phyloP scores from a whole-genome alignment of 2,888 invertebrate species.

The Geophilus truncorum region DNA sequence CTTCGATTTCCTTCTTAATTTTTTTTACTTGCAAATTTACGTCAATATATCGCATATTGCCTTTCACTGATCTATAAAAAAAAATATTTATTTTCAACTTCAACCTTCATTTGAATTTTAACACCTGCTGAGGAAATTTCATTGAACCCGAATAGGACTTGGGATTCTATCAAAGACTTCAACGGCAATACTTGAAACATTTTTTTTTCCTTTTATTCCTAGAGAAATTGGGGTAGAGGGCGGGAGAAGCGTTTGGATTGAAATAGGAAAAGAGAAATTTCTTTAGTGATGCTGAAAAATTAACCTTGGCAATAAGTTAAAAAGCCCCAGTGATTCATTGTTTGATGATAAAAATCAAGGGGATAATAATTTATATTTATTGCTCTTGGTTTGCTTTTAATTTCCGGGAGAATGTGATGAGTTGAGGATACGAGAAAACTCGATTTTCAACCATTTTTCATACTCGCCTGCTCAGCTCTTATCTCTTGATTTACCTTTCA shows the following conservation, averaged over 20 bases:
- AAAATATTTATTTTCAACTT: background rate
- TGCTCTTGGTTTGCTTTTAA: conserved; percentile 1
- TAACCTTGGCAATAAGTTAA: background rate
- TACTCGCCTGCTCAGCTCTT: background rate
- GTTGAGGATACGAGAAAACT: background rate
- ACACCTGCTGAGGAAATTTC: conserved; percentile 11
- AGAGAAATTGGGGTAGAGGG: too few species aligned
- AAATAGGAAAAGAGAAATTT: background rate
- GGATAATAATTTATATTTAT: background rate
- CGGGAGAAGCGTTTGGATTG: too few species aligned
- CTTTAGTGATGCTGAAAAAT: background rate
- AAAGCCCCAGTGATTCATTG: background rate
- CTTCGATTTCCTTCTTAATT: too few species aligned
- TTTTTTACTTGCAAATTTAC: background rate
- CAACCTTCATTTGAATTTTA: conserved; percentile 13
- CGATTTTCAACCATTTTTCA: background rate
- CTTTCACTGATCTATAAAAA: background rate
- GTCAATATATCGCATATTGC: background rate
- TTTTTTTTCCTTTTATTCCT: background rate
- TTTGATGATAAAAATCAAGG: background rate
- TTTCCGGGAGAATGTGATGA: background rate
- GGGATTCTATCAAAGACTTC: background rate
- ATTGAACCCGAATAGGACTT: background rate
- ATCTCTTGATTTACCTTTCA: background rate
- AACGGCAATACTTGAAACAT: background rate